Evolutionary conservation across 2,888 invertebrate species (phyloP), one percentile per base, ranked within the genome.

Genomic region (Atrina japonica): DNA sequence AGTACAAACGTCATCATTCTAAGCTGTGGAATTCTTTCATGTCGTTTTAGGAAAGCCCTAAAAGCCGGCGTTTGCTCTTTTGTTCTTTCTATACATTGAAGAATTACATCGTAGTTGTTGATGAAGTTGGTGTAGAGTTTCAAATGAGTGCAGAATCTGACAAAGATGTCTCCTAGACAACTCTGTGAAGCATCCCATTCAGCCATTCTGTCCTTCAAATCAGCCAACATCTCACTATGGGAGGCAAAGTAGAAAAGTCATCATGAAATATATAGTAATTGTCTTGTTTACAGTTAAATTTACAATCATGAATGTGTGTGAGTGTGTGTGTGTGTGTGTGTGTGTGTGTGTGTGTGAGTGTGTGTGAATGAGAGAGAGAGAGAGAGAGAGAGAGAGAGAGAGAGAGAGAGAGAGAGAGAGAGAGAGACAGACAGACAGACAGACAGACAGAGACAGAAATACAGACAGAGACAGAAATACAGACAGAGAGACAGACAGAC

Each of bases 131-230:
- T 84, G 75, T 89, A 89, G 7, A 82, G 83, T 64, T 87, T 88
- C 27, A 89, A 75, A 45, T 82, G 83, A 2, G 79, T 77, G 64
- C 84, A 86, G 73, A 89, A 88, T 70, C 86, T 84, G 29, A 89
- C 81, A 72, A 89, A 89, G 18, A 89, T 82, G 73, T 90, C 89
- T 3, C 89, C 89, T 6, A 90, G 75, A 64, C 88, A 89, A 6
- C 81, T 81, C 55, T 87, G 79, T 50, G 83, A 82, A 6, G 85
- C 65, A 27, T 83, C 81, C 89, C 89, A 90, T 58, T 85, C 85
- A 5, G 73, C 74, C 25, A 88, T 69, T 6, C 88, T 83, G 25
- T 79, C 79, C 77, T 85, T 83, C 30, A 90, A 76, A 55, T 89
- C 87, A 21, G 85, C 85, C 9, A 80, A 72, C 25, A 90, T 67